phyloP scores from a whole-genome alignment of 2,888 invertebrate genomes.

The Lacanobia wlatinum region DNA sequence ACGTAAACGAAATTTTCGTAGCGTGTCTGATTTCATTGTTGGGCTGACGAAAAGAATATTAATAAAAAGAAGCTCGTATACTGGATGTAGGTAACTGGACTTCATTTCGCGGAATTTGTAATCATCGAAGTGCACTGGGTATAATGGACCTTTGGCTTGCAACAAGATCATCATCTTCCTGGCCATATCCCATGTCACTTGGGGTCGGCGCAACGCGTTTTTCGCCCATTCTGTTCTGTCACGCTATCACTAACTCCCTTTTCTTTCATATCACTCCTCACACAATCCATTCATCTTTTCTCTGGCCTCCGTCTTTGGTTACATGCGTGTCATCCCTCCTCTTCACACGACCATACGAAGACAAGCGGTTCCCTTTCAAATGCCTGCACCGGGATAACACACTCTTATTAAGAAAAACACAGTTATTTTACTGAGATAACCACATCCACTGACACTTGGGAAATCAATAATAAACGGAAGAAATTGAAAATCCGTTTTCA shows the following conservation, averaged over 20 bases:
- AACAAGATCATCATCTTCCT: too few relatives aligned
- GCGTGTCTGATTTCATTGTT: constrained; percentile 17
- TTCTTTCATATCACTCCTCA: too few relatives aligned
- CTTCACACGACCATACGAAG: too few relatives aligned
- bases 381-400: too few relatives aligned
- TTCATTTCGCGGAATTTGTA: neutral
- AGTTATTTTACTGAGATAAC: neutral
- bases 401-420: neutral
- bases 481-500: neutral
- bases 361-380: too few relatives aligned
- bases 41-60: neutral
- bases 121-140: neutral
- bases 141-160: neutral
- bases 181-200: too few relatives aligned
- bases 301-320: too few relatives aligned
- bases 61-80: neutral
- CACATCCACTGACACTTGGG: neutral
- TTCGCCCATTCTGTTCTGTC: too few relatives aligned
- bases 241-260: too few relatives aligned
- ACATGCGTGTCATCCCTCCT: too few relatives aligned
- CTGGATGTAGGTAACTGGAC: neutral
- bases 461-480: neutral
- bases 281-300: too few relatives aligned
- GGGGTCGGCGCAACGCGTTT: too few relatives aligned
- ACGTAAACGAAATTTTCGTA: constrained; percentile 17